These are phyloP conservation scores for Garrulus glandarius DNA, from an alignment of 2,797 vertebrate genomes.

Conservation along the genomic window DNA sequence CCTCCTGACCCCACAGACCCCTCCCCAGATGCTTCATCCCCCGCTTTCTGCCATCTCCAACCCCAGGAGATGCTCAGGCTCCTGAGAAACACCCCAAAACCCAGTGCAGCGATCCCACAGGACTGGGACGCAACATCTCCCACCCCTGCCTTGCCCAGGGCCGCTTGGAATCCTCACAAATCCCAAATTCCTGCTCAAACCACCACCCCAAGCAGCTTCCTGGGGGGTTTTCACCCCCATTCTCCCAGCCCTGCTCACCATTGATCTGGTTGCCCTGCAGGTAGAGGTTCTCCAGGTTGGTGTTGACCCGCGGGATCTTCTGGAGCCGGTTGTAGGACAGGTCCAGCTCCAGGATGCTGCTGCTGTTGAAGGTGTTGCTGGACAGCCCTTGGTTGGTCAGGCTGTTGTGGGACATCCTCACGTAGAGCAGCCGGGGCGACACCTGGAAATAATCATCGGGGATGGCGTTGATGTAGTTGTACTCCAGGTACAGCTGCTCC, in stretches of 20 bases:
- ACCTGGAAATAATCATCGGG: slow-evolving; percentile 84
- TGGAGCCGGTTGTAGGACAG: slow-evolving; percentile 94
- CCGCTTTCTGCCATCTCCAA: background rate
- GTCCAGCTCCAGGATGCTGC: slow-evolving; percentile 91
- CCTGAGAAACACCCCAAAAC: background rate
- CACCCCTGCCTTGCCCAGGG: background rate
- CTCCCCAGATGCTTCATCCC: background rate
- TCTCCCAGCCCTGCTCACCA: slow-evolving; percentile 72
- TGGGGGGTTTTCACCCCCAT: background rate
- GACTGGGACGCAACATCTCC: background rate
- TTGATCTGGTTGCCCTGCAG: slow-evolving; percentile 95
- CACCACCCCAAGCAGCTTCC: accelerated
- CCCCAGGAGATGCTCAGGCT: background rate
- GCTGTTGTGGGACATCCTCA: slow-evolving; percentile 89
- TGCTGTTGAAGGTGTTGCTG: slow-evolving; percentile 89
- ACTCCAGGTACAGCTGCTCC: slow-evolving; percentile 93
- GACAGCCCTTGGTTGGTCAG: slow-evolving; percentile 90
- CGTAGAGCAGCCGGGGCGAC: slow-evolving; percentile 86
- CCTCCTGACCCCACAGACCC: background rate
- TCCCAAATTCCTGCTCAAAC: background rate
- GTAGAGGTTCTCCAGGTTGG: slow-evolving; percentile 91
- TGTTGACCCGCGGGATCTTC: slow-evolving; percentile 89
- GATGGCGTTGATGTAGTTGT: slow-evolving; percentile 85
- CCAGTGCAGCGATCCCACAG: background rate
- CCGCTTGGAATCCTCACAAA: background rate